Conservation (phyloP, 2,113 vertebrate species). For the Suncus etruscus region DNA sequence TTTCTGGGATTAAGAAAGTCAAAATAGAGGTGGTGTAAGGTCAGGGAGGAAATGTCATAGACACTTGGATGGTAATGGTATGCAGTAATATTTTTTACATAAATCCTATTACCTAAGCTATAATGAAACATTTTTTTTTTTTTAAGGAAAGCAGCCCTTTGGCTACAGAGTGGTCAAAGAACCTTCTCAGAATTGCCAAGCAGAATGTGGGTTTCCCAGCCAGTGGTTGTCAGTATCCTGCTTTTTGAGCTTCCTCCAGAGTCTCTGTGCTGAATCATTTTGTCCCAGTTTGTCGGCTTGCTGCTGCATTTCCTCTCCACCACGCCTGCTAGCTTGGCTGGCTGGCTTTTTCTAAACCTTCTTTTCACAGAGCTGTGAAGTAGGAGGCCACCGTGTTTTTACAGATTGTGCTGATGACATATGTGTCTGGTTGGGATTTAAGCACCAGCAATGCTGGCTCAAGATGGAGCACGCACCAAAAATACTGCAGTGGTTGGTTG, state of each 20-base stretch:
- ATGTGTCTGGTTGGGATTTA: constrained; percentile 56
- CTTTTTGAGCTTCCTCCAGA: not conserved
- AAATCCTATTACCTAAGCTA: too few relatives aligned
- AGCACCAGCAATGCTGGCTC: constrained; percentile 30
- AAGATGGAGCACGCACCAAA: constrained; percentile 27
- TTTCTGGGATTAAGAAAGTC: too few relatives aligned
- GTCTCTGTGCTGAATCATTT: constrained; percentile 57
- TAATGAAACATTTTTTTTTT: not conserved
- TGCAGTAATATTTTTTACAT: too few relatives aligned
- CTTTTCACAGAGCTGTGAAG: constrained; percentile 57
- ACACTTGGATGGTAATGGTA: too few relatives aligned
- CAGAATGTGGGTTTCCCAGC: not conserved
- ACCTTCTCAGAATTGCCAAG: not conserved
- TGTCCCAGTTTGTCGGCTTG: constrained; percentile 18
- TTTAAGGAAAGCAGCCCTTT: not conserved
- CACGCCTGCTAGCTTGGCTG: not conserved
- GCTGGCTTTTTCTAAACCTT: constrained; percentile 72
- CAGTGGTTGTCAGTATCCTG: not conserved
- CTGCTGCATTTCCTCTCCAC: constrained; percentile 34
- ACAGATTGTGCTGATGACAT: constrained; percentile 43
- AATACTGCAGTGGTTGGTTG: constrained; percentile 56
- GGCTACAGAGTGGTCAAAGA: constrained; percentile 9
- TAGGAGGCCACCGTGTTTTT: constrained; percentile 58
- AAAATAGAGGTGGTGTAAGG: too few relatives aligned
- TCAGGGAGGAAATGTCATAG: too few relatives aligned